A percentile compares a stretch with the other conserved stretches of the same genome.
These are phyloP conservation scores for Lathronympha strigana DNA, from an alignment of 2,888 invertebrate species.

Conservation along the genomic window DNA sequence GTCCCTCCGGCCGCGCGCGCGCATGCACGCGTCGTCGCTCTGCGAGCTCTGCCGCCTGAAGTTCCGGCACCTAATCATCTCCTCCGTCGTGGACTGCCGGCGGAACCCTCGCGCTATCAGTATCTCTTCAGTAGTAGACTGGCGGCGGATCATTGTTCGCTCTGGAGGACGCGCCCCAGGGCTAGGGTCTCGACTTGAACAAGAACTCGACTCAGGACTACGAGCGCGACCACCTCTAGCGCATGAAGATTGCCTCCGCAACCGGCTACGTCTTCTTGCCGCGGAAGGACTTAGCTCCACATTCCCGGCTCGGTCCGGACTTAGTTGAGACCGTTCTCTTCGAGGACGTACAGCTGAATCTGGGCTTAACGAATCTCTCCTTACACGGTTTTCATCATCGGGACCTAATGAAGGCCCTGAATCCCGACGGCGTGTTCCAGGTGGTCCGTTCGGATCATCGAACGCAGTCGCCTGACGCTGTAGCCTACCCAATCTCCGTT, in stretches of 20 bases:
- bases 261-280: slow-evolving; percentile 86
- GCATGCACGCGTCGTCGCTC: slow-evolving; percentile 90
- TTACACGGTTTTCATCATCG: slow-evolving; percentile 90
- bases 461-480: slow-evolving; percentile 95
- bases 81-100: slow-evolving; percentile 95
- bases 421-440: slow-evolving; percentile 87
- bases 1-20: slow-evolving; percentile 90
- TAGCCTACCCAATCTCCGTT: slow-evolving; percentile 87
- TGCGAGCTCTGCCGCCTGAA: slow-evolving; percentile 96
- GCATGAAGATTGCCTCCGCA: slow-evolving; percentile 92
- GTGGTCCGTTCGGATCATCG: slow-evolving; percentile 92
- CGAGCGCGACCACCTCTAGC: slow-evolving; percentile 84
- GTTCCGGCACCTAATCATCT: slow-evolving; percentile 96
- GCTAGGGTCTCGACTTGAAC: slow-evolving; percentile 93
- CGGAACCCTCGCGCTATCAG: slow-evolving; percentile 95
- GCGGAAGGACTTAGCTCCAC: slow-evolving; percentile 91
- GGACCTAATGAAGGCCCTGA: slow-evolving; percentile 94
- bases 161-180: slow-evolving; percentile 87
- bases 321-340: slow-evolving; percentile 90
- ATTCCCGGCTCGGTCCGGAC: slow-evolving; percentile 92
- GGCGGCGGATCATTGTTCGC: slow-evolving; percentile 91
- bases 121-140: slow-evolving; percentile 96
- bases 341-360: slow-evolving; percentile 92
- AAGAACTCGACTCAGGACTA: slow-evolving; percentile 90
- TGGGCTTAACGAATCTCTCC: slow-evolving; percentile 94